A percentile compares a stretch with the other conserved stretches of the same genome.
Evolutionary conservation across 2,113 vertebrate species (phyloP).

Genomic region (Microtus montanus): DNA sequence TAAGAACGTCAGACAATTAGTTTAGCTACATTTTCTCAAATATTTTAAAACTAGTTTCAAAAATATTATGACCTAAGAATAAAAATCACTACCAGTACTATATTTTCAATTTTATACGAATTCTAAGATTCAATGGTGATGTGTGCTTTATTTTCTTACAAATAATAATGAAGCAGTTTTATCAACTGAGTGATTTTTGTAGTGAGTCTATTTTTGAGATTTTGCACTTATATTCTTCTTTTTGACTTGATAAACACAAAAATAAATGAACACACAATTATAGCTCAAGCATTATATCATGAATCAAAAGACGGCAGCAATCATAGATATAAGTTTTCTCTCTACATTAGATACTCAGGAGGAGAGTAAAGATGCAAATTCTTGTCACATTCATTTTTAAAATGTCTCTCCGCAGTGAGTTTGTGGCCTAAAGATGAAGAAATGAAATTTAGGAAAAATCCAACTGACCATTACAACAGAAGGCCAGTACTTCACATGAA

Average conservation of each 20-base stretch:
- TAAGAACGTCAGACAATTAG: not conserved
- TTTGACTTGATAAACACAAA: not conserved
- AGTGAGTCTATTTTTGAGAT: slow-evolving; percentile 1
- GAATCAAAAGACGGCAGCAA: slow-evolving; percentile 47
- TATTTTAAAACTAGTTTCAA: slow-evolving; percentile 30
- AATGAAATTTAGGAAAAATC: not conserved
- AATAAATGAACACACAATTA: slow-evolving; percentile 19
- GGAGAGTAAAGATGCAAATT: no score
- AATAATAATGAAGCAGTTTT: slow-evolving; percentile 31
- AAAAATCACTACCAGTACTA: not conserved
- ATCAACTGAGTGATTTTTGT: not conserved
- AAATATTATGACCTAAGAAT: not conserved
- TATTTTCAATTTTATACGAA: slow-evolving; percentile 29
- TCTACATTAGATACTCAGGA: not conserved
- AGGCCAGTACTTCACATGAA: slow-evolving; percentile 50
- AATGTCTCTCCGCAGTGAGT: slow-evolving; percentile 40
- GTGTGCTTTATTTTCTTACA: not conserved
- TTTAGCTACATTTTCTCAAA: slow-evolving; percentile 31
- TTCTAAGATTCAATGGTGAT: slow-evolving; percentile 29
- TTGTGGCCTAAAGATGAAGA: slow-evolving; percentile 24
- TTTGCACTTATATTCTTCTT: slow-evolving; percentile 34
- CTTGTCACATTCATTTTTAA: no score
- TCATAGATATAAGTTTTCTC: slow-evolving; percentile 33
- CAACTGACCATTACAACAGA: slow-evolving; percentile 23
- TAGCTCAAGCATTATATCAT: slow-evolving; percentile 13